Base-by-base conservation (phyloP, 2,113 vertebrate genomes). In the Fulmarus glacialis region DNA sequence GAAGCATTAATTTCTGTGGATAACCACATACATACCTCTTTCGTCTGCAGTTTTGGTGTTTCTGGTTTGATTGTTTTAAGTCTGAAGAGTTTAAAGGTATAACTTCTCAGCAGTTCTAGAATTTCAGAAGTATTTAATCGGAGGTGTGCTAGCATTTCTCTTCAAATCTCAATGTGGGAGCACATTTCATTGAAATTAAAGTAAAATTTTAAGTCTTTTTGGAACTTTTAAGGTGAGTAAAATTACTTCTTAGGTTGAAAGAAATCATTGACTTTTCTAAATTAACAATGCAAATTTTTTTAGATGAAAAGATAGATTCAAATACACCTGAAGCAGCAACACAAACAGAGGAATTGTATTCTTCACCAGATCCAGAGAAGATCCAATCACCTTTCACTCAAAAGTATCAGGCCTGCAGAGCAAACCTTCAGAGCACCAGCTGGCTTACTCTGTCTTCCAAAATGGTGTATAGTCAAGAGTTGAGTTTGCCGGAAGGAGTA, bases 371-470 rank as follows among this genome's bases (percentile, higher is more conserved):
- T 96, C 98, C 98, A 62, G 99, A 99, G 63, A 97, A 98, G 29
- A 95, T 98, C 36, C 90, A 97, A 4, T 99, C 99, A 81, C 98
- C 99, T 50, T 96, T 98, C 70, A 87, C 97, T 81, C 99, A 98
- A 67, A 99, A 98, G 93, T 99, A 98, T 91, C 98, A 97, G 80
- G 97, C 98, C 74, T 99, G 98, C 96, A 99, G 97, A 94, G 99
- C 99, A 89, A 99, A 99, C 94, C 98, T 99, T 82, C 99, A 99
- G 96, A 99, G 99, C 87, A 99, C 99, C 66, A 99, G 99, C 96
- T 99, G 98, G 71, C 99, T 99, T 85, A 98, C 97, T 82, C 98
- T 99, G 78, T 98, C 97, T 92, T 99, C 98, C 73, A 98, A 98
- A 91, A 98, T 98, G 91, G 98, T 99, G 4, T 99, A 99, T 96